Evolutionary conservation across 2,888 invertebrate species (phyloP).

Genomic region (Sinotaia quadrata): DNA sequence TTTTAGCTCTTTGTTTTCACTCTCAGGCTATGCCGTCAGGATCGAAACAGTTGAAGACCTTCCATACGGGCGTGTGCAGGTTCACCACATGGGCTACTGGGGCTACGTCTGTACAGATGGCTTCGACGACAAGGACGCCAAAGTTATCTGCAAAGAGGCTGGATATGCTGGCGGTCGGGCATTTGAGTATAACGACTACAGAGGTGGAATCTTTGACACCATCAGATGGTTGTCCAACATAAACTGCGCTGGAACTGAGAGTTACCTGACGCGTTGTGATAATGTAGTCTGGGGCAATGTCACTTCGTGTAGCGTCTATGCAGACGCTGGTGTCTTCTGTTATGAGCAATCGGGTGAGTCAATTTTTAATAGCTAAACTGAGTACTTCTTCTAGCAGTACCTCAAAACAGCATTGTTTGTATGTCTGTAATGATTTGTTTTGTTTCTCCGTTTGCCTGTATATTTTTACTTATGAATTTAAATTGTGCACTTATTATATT

Average conservation of each 20-base stretch:
- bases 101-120: constrained; percentile 56
- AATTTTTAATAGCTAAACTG: no score
- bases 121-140: constrained; percentile 58
- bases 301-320: constrained; percentile 27
- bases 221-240: constrained; percentile 74
- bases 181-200: constrained; percentile 23
- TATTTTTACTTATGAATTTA: no score
- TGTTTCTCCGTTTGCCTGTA: no score
- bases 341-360: constrained; percentile 53
- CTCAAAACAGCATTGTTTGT: no score
- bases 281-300: constrained; percentile 24
- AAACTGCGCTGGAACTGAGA: constrained; percentile 59
- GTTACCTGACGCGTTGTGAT: constrained; percentile 30
- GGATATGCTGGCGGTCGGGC: constrained; percentile 53
- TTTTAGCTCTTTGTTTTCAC: constrained; percentile 35
- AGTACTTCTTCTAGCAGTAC: no score
- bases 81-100: constrained; percentile 48
- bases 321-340: constrained; percentile 62
- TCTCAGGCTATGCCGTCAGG: constrained; percentile 37
- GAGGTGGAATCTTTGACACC: constrained; percentile 36
- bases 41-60: constrained; percentile 40
- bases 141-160: constrained; percentile 52
- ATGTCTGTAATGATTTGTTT: no score
- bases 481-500: no score
- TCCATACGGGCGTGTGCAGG: constrained; percentile 45